These are phyloP conservation scores for Loripinus fragilis DNA, from an alignment of 2,888 invertebrate species.

Conservation along the genomic window DNA sequence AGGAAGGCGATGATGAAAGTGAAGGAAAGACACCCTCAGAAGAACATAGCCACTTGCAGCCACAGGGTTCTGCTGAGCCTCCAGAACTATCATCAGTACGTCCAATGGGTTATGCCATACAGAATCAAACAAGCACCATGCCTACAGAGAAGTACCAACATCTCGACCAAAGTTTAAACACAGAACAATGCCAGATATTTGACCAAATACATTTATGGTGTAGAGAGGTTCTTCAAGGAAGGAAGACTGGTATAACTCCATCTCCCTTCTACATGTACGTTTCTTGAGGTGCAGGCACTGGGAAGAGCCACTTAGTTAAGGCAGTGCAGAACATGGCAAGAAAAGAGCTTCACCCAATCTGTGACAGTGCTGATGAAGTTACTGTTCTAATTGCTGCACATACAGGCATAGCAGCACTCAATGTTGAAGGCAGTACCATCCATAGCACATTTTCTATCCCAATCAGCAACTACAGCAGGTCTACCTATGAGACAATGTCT, in stretches of 20 bases:
- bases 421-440: constrained; percentile 23
- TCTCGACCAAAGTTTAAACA: constrained; percentile 9
- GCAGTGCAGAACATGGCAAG: constrained; percentile 7
- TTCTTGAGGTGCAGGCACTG: too few species aligned
- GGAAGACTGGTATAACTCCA: too few species aligned
- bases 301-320: too few species aligned
- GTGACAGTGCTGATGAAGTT: background rate
- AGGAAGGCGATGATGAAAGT: constrained; percentile 22
- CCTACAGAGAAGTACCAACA: background rate
- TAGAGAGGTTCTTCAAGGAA: constrained; percentile 29
- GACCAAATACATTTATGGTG: constrained; percentile 42
- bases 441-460: constrained; percentile 33
- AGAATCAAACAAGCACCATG: background rate
- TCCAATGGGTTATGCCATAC: constrained; percentile 43
- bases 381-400: constrained; percentile 29
- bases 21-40: too few species aligned
- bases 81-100: constrained; percentile 55
- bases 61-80: too few species aligned
- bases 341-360: background rate
- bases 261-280: constrained; percentile 26
- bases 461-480: background rate
- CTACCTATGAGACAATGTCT: too few species aligned
- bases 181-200: constrained; percentile 43
- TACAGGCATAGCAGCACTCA: constrained; percentile 34
- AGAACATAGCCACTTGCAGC: too few species aligned